A percentile compares a stretch with the other conserved stretches of the same genome.
phyloP scores from a whole-genome alignment of 2,113 vertebrate genomes.

The Loxodonta africana region DNA sequence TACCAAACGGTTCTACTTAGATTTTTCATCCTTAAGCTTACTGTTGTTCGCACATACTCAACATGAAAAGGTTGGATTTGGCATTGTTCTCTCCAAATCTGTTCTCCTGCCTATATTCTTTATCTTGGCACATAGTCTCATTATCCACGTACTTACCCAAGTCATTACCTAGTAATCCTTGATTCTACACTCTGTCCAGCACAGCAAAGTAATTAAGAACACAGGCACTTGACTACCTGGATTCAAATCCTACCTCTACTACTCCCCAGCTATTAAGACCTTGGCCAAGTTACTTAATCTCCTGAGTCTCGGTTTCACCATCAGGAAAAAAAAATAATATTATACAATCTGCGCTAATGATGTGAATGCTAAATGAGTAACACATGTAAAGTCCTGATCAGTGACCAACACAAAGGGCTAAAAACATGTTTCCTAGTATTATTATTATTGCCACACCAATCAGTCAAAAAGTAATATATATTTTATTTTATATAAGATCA shows the following conservation, averaged over 20 bases:
- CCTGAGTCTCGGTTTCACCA: not conserved
- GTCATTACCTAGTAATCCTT: not conserved
- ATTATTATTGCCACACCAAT: not conserved
- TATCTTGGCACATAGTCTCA: not conserved
- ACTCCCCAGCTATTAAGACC: not conserved
- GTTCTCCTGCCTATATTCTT: not conserved
- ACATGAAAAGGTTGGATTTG: not conserved
- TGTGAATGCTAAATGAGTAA: not conserved
- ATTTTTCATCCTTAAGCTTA: not conserved
- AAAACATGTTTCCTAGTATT: conserved; percentile 28
- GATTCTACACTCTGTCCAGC: conserved; percentile 17
- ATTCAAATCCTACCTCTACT: not conserved
- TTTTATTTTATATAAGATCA: conserved; percentile 15
- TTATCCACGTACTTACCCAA: not conserved
- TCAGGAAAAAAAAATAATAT: conserved; percentile 14
- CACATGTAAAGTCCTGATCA: not conserved
- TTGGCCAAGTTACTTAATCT: not conserved
- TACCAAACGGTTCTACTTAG: not conserved
- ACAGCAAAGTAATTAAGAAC: conserved; percentile 24
- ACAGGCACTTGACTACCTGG: not conserved
- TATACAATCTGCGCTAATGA: not conserved
- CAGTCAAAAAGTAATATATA: not conserved
- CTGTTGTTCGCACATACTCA: not conserved
- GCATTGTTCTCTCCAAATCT: not conserved
- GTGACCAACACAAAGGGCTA: not conserved